Evolutionary conservation across 64 coral and sea anemone species (phyloP), one percentile per base, ranked within the genome.

Genomic region (Stylophora pistillata): DNA sequence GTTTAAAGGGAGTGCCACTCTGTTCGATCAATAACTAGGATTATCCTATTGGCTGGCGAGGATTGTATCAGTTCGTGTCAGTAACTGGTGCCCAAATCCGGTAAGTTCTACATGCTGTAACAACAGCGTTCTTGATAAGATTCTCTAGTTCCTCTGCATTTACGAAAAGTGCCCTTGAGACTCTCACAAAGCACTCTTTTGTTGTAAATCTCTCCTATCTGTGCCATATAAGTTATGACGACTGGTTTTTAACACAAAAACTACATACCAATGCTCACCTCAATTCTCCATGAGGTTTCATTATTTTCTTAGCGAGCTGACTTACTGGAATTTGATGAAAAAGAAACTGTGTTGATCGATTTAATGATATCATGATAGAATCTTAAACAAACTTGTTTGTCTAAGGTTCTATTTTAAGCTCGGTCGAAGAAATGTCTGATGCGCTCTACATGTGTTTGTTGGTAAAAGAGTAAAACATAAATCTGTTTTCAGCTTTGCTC

Each of bases 341-440:
- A 68, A 68, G 64, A 68, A 68, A 26, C 26, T 0, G 3, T 68
- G 23, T n/a, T 68, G 0, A 47, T 47, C 37, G 37, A 47, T 60
- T 68, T 68, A 25, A 68, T n/a, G 12, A 25, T 5, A 21, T 26
- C 20, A 33, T 17, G 41, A 76, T 76, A 76, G 21, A 76, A 76
- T 76, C 73, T 76, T 76, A 76, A 76, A 37, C 73, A 76, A 76
- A 47, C 73, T 76, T 10, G 18, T 21, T 54, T 73, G 63, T n/a
- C 3, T 0, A 25, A 10, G 63, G 10, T 25, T 68, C 64, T 68
- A 68, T 26, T 25, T 68, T 68, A 26, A 68, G 64, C 64, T 12
- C 26, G 11, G 23, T 68, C 64, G 26, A 68, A 68, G 9, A 23
- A 68, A 68, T 68, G 10, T 68, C 12, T 68, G 21, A 28, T 27